Evolutionary conservation across 2,888 invertebrate species (phyloP), one percentile per base, ranked within the genome.

Genomic region (Syritta pipiens): DNA sequence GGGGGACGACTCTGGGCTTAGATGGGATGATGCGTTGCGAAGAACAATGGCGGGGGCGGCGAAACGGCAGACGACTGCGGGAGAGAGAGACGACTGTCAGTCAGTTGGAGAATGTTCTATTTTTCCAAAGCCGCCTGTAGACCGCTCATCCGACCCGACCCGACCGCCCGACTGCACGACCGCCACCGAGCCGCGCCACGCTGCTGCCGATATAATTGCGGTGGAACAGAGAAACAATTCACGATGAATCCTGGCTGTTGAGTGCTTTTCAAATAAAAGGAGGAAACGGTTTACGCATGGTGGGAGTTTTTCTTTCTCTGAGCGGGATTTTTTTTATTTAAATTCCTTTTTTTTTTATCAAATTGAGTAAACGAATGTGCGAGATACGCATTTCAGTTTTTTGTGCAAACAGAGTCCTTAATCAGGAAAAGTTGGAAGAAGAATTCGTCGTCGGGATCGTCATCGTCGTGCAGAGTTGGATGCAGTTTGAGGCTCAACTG

Each of bases 221-320:
- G 69, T 69, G 49, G 30, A 84, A 85, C 83, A 86, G 86, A 84
- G 84, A 85, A 84, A 85, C 87, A 87, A 85, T 88, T 87, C 87
- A 85, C 84, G 86, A 84, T 75, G 68, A 68, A 75, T 68, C 55
- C 75, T 62, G 71, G 40, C 42, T 59, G 86, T 86, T 85, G 88
- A 87, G 88, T 86, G 87, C 87, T 86, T 88, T 87, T 88, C 87
- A 88, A 87, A 87, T 85, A 87, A 84, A 84, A 63, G 37, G 44
- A 71, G 76, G 63, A 63, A 75, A 76, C 57, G 46, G 60, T 76
- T 76, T 22, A 76, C 76, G 76, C 69, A 76, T 76, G 76, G 71
- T 62, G 57, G 63, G 76, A 71, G 69, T 76, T 68, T 67, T 68
- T 75, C 68, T 75, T 75, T 68, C 59, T 44, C 44, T 62, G n/a